Evolutionary conservation across 2,113 vertebrate genomes (phyloP).

Genomic region (Macquaria australasica): DNA sequence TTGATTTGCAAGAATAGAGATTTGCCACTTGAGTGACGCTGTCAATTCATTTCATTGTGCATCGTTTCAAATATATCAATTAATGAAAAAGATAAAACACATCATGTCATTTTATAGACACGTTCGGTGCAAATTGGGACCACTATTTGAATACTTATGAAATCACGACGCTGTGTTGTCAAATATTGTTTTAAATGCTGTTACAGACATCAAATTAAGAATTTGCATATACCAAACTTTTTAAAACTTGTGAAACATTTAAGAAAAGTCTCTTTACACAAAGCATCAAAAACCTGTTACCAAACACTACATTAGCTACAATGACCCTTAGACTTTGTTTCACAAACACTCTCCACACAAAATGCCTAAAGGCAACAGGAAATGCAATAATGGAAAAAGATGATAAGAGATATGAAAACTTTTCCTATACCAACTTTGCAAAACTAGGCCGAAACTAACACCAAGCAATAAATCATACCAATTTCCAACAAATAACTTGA

Average conservation of each 20-base stretch:
- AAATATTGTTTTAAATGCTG: background rate
- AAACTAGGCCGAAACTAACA: conserved; percentile 67
- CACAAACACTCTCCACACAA: conserved; percentile 8
- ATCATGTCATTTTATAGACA: background rate
- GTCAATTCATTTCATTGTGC: conserved; percentile 18
- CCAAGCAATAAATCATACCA: conserved; percentile 70
- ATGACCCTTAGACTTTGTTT: conserved; percentile 51
- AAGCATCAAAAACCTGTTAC: background rate
- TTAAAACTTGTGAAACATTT: background rate
- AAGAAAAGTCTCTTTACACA: background rate
- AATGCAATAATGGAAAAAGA: conserved; percentile 55
- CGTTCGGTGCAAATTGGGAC: background rate
- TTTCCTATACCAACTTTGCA: conserved; percentile 63
- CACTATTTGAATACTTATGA: background rate
- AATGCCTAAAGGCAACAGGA: conserved; percentile 42
- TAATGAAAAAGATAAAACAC: background rate
- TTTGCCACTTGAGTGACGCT: conserved; percentile 34
- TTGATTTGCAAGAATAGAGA: conserved; percentile 33
- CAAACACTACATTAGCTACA: background rate
- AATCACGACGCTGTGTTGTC: background rate
- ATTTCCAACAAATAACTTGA: conserved; percentile 68
- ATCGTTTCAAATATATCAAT: conserved; percentile 10
- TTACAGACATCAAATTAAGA: background rate
- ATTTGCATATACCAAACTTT: background rate
- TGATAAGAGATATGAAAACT: conserved; percentile 66